Percentiles rank a stretch among this genome's conserved stretches.
Evolutionary conservation across 2,888 invertebrate species (phyloP).

Genomic region (Drosophila siamana): DNA sequence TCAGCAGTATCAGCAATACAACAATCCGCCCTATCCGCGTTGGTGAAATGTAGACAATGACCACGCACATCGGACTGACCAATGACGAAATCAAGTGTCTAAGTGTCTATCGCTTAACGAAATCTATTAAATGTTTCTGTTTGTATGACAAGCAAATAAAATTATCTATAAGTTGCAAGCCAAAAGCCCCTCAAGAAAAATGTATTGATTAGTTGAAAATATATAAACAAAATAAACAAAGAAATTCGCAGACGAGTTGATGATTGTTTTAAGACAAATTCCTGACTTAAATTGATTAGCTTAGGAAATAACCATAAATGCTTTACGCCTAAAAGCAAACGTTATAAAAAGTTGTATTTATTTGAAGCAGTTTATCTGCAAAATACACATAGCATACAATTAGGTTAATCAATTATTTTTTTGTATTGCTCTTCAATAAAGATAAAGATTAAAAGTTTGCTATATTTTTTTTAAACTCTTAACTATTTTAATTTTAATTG

Average conservation of each 20-base stretch:
- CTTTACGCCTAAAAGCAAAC: neutral
- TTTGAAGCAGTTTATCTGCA: neutral
- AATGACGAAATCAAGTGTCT: conserved; percentile 3
- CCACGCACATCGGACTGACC: neutral
- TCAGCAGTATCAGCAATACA: conserved; percentile 57
- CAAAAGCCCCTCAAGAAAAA: neutral
- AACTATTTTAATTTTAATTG: too few relatives aligned
- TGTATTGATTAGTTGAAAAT: neutral
- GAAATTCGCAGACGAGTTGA: too few relatives aligned
- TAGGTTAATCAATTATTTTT: neutral
- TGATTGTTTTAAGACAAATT: too few relatives aligned
- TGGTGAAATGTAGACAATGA: conserved; percentile 38
- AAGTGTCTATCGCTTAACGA: conserved; percentile 2
- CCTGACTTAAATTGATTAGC: too few relatives aligned
- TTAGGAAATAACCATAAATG: neutral
- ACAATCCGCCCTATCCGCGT: conserved; percentile 59
- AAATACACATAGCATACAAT: neutral
- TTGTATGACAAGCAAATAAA: conserved; percentile 21
- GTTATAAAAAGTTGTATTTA: neutral
- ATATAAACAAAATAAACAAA: too few relatives aligned
- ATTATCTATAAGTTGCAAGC: conserved; percentile 29
- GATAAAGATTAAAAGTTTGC: neutral
- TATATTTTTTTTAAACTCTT: too few relatives aligned
- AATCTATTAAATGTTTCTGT: conserved; percentile 20
- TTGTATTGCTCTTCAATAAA: neutral